These are phyloP conservation scores for Microctonus hyperodae DNA, from an alignment of 2,888 invertebrate species.

Conservation along the genomic window DNA sequence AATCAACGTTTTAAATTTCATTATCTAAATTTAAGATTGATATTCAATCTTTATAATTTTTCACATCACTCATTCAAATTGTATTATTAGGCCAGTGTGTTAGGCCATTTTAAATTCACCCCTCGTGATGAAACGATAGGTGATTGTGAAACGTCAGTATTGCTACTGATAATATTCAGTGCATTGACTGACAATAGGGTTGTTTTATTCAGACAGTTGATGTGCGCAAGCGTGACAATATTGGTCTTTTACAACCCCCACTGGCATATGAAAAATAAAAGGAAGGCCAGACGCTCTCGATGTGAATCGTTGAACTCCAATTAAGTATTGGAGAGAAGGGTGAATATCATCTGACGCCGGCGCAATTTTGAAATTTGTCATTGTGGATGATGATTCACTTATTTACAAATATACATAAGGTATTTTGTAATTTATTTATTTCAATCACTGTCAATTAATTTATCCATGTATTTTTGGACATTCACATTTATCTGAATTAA, in stretches of 20 bases:
- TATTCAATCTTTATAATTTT: background rate
- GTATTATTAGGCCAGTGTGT: background rate
- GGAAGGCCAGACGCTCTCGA: constrained; percentile 20
- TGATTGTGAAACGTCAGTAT: constrained; percentile 10
- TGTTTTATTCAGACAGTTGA: constrained; percentile 36
- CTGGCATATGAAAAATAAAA: background rate
- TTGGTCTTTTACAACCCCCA: constrained; percentile 45
- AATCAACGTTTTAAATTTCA: background rate
- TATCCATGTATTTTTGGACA: background rate
- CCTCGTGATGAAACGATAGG: background rate
- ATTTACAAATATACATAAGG: background rate
- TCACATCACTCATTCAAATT: background rate
- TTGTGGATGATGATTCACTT: background rate
- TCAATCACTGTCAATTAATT: background rate
- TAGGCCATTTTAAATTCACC: constrained; percentile 20
- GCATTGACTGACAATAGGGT: constrained; percentile 28
- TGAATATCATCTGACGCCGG: constrained; percentile 7
- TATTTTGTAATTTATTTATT: background rate
- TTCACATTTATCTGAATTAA: background rate
- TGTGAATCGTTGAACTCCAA: background rate
- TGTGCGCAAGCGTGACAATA: constrained; percentile 51
- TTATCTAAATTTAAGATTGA: background rate
- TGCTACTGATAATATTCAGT: constrained; percentile 9
- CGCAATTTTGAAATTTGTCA: background rate
- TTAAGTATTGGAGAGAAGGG: constrained; percentile 24